Conservation (phyloP, 2,888 invertebrate species). For the Eupithecia subumbrata region DNA sequence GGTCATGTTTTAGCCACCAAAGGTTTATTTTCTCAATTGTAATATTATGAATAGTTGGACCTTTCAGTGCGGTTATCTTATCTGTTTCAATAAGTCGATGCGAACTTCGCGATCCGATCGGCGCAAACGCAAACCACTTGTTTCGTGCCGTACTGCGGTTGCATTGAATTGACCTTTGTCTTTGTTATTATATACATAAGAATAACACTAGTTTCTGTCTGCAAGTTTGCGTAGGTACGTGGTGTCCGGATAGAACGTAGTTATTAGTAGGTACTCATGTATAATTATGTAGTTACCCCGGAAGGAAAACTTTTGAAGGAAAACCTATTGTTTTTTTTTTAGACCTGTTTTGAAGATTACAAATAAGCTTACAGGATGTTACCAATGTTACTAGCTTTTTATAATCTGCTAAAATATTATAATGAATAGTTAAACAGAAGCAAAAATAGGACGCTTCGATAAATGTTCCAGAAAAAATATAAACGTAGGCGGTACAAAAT, state of each 20-base stretch:
- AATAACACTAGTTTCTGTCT: not conserved
- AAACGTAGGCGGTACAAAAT: constrained; percentile 15
- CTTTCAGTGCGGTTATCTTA: not conserved
- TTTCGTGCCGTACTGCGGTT: constrained; percentile 16
- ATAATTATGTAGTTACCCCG: too few relatives aligned
- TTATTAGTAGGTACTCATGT: too few relatives aligned
- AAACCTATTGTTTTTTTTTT: not conserved
- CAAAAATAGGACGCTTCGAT: not conserved
- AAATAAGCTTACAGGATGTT: not conserved
- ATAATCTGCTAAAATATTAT: not conserved
- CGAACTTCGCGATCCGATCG: constrained; percentile 19
- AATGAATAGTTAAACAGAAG: not conserved
- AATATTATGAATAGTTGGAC: not conserved
- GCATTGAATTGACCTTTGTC: constrained; percentile 14
- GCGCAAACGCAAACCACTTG: constrained; percentile 6
- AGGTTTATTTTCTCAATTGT: not conserved
- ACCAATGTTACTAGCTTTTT: not conserved
- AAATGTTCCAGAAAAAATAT: constrained; percentile 5
- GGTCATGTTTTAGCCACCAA: not conserved
- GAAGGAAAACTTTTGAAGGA: not conserved
- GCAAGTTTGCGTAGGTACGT: not conserved
- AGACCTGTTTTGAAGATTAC: not conserved
- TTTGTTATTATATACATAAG: not conserved
- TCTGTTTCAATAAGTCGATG: constrained; percentile 2
- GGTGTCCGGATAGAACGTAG: not conserved